A percentile compares a stretch with the other conserved stretches of the same genome.
phyloP scores from a whole-genome alignment of 1,140 invertebrate genomes.

The Mamestra configurata region DNA sequence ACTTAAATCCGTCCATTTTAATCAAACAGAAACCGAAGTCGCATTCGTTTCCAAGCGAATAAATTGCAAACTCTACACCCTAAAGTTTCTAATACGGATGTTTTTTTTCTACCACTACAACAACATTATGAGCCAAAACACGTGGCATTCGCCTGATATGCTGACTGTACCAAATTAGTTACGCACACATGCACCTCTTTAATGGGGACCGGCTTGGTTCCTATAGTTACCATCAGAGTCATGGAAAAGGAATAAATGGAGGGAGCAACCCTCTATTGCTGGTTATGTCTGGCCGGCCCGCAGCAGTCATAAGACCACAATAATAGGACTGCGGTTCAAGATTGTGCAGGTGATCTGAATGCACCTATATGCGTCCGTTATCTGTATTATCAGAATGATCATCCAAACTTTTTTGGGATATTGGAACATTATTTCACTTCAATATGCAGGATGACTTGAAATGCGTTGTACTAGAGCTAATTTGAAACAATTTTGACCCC shows the following conservation, averaged over 20 bases:
- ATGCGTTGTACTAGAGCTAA: too few relatives aligned
- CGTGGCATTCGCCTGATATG: conserved; percentile 56
- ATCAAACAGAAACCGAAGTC: conserved; percentile 17
- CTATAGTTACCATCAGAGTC: conserved; percentile 61
- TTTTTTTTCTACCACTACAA: conserved; percentile 60
- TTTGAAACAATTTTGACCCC: too few relatives aligned
- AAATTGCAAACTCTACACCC: conserved; percentile 21
- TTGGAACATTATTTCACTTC: too few relatives aligned
- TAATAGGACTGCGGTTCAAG: background rate
- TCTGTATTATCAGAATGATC: too few relatives aligned
- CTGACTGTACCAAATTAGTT: conserved; percentile 67
- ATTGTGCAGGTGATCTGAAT: background rate
- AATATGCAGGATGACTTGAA: too few relatives aligned
- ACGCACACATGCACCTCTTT: conserved; percentile 76
- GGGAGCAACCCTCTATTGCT: background rate
- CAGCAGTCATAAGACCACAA: background rate
- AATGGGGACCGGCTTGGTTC: conserved; percentile 63
- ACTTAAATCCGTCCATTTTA: background rate
- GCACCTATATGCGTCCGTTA: too few relatives aligned
- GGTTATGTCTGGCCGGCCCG: background rate
- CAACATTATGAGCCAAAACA: conserved; percentile 57
- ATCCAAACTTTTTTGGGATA: too few relatives aligned
- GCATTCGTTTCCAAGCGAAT: conserved; percentile 23
- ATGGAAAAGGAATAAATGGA: conserved; percentile 11
- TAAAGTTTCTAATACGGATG: conserved; percentile 49